Evolutionary conservation across 2,797 vertebrate species (phyloP), one percentile per base, ranked within the genome.

Genomic region (Gadopsis marmoratus): DNA sequence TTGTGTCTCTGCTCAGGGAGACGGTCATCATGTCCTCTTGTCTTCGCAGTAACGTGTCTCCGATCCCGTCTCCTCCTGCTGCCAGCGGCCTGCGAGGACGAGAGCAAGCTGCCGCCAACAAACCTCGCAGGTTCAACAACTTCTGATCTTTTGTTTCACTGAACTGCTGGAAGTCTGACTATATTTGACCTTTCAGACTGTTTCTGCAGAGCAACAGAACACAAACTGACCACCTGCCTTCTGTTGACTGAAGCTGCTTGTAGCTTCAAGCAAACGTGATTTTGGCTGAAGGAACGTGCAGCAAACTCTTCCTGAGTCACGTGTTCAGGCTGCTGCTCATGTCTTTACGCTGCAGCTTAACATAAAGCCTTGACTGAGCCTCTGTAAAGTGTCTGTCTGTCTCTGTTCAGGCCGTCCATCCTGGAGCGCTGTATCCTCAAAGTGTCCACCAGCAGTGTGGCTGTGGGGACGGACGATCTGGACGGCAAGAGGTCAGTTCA

Each of bases 401-500:
- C 11, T 2, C 14, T 2, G 29, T 29, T 48, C 82, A 96, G 95
- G 83, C 89, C 94, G 4, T 96, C 95, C 66, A 96, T 96, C 86
- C 86, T 96, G 76, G 95, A 96, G 86, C 90, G 95, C 0, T 96
- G 95, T 19, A 96, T 96, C 78, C 94, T 96, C 16, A 95, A 94
- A 70, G 95, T 94, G 80, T 94, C 94, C 47, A 94, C 94, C 69
- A 93, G 93, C 81, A 96, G 90, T 1, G 92, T 96, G 31, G 95
- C 93, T 0, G 95, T 96, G 78, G 95, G 95, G 73, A 96, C 96
- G 0, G 95, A 96, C 9, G 95, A 96, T 7, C 14, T 95, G 56
- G 94, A 95, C 79, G 75, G 70, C 1, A 93, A 88, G 78, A 95
- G 95, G 95, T 95, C 23, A 10, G 92, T 39, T 2, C 4, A 7